Evolutionary conservation across 2,113 vertebrate genomes (phyloP).

Genomic region (chimpanzee (Pan troglodytes)): NHGRI_mPanTro3-v2.1_pri NC_072403.2:154766001-154766500

Average conservation of each 20-base stretch:
- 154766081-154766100: background rate
- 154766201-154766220: background rate
- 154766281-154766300: constrained; percentile 62
- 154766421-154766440: constrained; percentile 50
- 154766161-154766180: background rate
- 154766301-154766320: constrained; percentile 44
- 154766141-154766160: background rate
- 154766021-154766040: background rate
- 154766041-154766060: background rate
- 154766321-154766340: background rate
- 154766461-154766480: background rate
- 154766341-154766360: no score
- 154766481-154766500: background rate
- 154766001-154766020: background rate
- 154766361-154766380: constrained; percentile 38
- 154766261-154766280: background rate
- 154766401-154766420: constrained; percentile 3
- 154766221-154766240: background rate
- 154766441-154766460: background rate
- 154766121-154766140: background rate
- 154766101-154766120: background rate
- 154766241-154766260: background rate
- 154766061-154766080: background rate
- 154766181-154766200: background rate
- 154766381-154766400: constrained; percentile 69